phyloP scores from a whole-genome alignment of 2,113 vertebrate species.

The Chaetorhynchus papuensis region DNA sequence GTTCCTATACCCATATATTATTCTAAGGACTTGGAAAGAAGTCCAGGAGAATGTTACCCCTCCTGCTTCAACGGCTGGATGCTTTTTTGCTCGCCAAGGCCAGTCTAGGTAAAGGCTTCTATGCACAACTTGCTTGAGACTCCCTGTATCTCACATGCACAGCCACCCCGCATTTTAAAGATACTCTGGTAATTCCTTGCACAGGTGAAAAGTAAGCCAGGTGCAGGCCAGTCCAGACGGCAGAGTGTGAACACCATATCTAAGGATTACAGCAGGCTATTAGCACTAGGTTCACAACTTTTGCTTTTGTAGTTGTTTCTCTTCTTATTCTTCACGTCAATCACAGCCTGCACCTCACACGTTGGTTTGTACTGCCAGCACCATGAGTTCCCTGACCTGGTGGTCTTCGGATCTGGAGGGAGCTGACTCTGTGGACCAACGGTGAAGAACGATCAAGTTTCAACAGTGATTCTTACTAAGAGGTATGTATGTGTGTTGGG shows the following conservation, averaged over 20 bases:
- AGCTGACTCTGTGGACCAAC: neutral
- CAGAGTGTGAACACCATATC: neutral
- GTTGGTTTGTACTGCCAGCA: neutral
- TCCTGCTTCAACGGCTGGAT: neutral
- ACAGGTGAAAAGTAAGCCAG: neutral
- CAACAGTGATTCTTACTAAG: neutral
- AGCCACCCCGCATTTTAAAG: neutral
- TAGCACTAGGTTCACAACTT: neutral
- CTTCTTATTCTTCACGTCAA: neutral
- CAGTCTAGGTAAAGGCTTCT: neutral
- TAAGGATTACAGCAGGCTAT: neutral
- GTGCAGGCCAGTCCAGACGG: neutral
- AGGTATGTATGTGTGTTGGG: neutral
- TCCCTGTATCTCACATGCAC: neutral
- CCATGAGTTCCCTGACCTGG: rapidly evolving
- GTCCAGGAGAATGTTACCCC: neutral
- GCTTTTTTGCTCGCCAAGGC: neutral
- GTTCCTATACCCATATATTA: neutral
- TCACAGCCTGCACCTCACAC: neutral
- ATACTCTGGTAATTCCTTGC: neutral
- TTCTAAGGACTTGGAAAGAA: neutral
- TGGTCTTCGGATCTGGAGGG: rapidly evolving
- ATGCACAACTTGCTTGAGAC: neutral
- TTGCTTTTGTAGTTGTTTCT: neutral
- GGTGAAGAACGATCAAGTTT: neutral